Base-by-base conservation (phyloP, 2,888 invertebrate species). In the Thecophora atra region DNA sequence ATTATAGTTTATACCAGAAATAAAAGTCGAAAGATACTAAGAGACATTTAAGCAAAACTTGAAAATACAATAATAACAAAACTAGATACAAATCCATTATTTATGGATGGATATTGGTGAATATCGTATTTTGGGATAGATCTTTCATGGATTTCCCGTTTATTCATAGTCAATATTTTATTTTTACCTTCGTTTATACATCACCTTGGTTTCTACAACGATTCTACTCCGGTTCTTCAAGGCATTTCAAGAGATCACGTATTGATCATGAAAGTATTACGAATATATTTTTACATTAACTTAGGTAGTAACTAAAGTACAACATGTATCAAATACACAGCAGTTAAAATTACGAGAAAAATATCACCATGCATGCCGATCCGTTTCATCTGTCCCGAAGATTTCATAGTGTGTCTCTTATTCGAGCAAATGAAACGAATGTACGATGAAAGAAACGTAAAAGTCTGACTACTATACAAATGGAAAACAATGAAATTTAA, bases 321-420 rank as follows among this genome's bases (percentile, higher is more conserved):
- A 3, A 28, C 52, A 28, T 47, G 28, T 65, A 52, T 8, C n/a
- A 47, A 64, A 24, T 44, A 47, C 26, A 47, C 44, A 64, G 19
- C 24, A 42, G n/a, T 42, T 67, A 56, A 54, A 67, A 47, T 19
- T 28, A 60, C 7, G 28, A 3, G 28, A 15, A 58, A 58, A 58
- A 68, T 42, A 56, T 68, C 58, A 58, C 42, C 60, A 60, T 62
- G 60, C 60, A 51, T 26, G 51, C 21, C 19, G 28, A 60, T 62
- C 47, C 60, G 30, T 26, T 60, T 21, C 19, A 47, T 69, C 69
- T 69, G 60, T 62, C 51, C 30, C 28, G 19, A 51, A 69, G 69
- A 69, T 47, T 62, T 68, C 58, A 17, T 7, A 8, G 26, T 60
- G 19, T 62, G 52, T n/a, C n/a, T n/a, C n/a, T n/a, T n/a, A n/a